A percentile compares a stretch with the other conserved stretches of the same genome.
These are phyloP conservation scores for Lutraria rhynchaena DNA, from an alignment of 1,140 invertebrate genomes.

Conservation along the genomic window DNA sequence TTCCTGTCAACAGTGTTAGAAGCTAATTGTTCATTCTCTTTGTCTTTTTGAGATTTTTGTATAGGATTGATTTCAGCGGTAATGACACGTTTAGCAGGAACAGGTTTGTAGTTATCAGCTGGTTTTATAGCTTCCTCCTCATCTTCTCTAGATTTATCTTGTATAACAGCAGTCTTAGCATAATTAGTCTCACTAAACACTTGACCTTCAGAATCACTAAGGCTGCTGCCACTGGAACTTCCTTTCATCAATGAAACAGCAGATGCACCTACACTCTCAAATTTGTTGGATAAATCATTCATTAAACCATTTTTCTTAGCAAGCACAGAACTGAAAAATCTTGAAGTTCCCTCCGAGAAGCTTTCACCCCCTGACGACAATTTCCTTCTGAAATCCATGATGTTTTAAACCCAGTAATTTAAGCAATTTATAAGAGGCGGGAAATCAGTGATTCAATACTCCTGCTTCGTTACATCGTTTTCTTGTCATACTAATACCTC, in stretches of 20 bases:
- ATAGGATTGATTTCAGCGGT: constrained; percentile 52
- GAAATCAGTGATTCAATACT: too few relatives aligned
- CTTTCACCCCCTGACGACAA: constrained; percentile 64
- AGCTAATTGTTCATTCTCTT: constrained; percentile 40
- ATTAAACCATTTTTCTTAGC: constrained; percentile 80
- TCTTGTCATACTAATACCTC: too few relatives aligned
- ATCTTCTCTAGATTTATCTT: constrained; percentile 48
- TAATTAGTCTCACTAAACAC: constrained; percentile 12
- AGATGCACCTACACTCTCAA: constrained; percentile 71
- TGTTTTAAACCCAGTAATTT: too few relatives aligned
- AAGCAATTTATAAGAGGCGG: too few relatives aligned
- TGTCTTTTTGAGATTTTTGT: constrained; percentile 46
- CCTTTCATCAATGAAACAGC: constrained; percentile 65
- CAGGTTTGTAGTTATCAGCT: constrained; percentile 5
- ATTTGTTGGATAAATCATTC: constrained; percentile 76
- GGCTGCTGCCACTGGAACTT: constrained; percentile 65
- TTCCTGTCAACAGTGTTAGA: constrained; percentile 30
- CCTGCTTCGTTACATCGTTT: too few relatives aligned
- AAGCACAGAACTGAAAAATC: constrained; percentile 77
- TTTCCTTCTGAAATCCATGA: constrained; percentile 53
- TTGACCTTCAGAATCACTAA: constrained; percentile 41
- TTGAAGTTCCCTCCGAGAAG: constrained; percentile 78
- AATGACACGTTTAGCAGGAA: constrained; percentile 26
- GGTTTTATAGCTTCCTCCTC: too few relatives aligned
- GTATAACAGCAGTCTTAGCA: constrained; percentile 1